Evolutionary conservation across 1,140 invertebrate species (phyloP).

Genomic region (fruit fly (Drosophila melanogaster)): Release_6_plus_ISO1_MT NT_037436.4:13358001-13358500

Average conservation of each 20-base stretch:
- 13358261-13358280: slow-evolving; percentile 1
- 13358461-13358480: slow-evolving; percentile 58
- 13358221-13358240: slow-evolving; percentile 55
- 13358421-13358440: slow-evolving; percentile 66
- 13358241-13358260: slow-evolving; percentile 46
- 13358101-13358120: background rate
- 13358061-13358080: slow-evolving; percentile 6
- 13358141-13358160: slow-evolving; percentile 15
- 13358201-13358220: too few relatives aligned
- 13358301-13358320: background rate
- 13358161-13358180: background rate
- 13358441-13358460: slow-evolving; percentile 82
- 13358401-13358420: slow-evolving; percentile 16
- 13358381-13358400: slow-evolving; percentile 63
- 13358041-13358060: slow-evolving; percentile 19
- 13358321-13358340: slow-evolving; percentile 43
- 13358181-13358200: too few relatives aligned
- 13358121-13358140: slow-evolving; percentile 42
- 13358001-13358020: slow-evolving; percentile 65
- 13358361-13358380: slow-evolving; percentile 38
- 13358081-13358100: slow-evolving; percentile 15
- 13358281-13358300: background rate
- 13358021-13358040: slow-evolving; percentile 28
- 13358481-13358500: slow-evolving; percentile 32
- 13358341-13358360: slow-evolving; percentile 15